These are phyloP conservation scores for Caenorhabditis brenneri DNA, from an alignment of 1,140 invertebrate species.

Conservation along the genomic window DNA sequence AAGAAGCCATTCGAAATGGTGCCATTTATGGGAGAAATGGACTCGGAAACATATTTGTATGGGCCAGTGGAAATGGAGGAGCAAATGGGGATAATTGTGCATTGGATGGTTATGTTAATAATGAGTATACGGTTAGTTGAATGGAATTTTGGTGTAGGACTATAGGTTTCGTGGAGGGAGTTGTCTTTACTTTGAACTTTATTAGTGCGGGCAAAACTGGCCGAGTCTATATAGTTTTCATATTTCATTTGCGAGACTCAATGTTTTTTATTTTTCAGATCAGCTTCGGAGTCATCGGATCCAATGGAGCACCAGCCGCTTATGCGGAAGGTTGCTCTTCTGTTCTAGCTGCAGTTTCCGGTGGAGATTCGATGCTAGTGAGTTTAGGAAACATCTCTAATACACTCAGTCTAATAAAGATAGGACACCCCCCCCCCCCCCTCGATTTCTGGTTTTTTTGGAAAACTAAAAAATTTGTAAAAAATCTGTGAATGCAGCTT, in stretches of 20 bases:
- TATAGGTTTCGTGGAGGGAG: too few relatives aligned
- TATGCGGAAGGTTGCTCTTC: constrained; percentile 14
- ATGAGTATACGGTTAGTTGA: constrained; percentile 32
- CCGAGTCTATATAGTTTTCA: too few relatives aligned
- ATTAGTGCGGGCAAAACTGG: too few relatives aligned
- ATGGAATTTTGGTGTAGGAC: too few relatives aligned
- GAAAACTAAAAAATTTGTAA: too few relatives aligned
- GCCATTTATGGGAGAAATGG: neutral
- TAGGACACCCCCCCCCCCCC: too few relatives aligned
- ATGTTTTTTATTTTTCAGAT: neutral
- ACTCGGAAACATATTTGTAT: constrained; percentile 1
- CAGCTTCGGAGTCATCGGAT: neutral
- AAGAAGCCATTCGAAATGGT: neutral
- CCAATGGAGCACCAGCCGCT: neutral
- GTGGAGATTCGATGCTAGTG: constrained; percentile 12
- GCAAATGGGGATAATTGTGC: constrained; percentile 8
- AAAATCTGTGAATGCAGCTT: too few relatives aligned
- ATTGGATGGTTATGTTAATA: neutral
- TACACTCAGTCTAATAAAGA: too few relatives aligned
- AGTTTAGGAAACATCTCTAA: neutral
- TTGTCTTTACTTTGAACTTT: too few relatives aligned
- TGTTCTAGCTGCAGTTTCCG: constrained; percentile 2
- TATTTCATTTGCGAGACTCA: too few relatives aligned
- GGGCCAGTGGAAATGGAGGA: constrained; percentile 30
- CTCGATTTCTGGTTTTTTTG: too few relatives aligned